Conservation (phyloP, 2,113 vertebrate species). For the Pampusana beccarii region DNA sequence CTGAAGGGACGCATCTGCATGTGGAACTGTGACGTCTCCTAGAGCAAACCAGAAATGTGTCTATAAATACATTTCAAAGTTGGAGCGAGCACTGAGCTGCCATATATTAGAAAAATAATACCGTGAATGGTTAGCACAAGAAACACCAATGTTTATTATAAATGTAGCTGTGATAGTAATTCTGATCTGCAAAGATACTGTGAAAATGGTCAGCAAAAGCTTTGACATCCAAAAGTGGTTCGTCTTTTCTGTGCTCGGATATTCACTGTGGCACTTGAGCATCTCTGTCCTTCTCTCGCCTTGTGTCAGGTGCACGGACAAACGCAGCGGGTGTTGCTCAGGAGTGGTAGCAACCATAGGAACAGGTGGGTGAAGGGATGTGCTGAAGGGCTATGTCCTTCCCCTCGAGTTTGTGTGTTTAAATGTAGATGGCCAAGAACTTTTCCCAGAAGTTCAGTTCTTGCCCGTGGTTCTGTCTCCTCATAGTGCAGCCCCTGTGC, state of each 20-base stretch:
- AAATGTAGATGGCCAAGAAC: neutral
- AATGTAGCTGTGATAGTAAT: neutral
- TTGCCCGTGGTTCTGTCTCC: neutral
- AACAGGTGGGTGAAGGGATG: neutral
- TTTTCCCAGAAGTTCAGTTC: neutral
- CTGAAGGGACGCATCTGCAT: neutral
- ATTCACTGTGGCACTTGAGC: neutral
- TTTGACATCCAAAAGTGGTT: neutral
- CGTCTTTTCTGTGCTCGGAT: neutral
- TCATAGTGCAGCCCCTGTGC: neutral
- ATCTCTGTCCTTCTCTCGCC: neutral
- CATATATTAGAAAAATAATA: neutral
- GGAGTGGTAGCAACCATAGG: neutral
- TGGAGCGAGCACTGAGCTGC: neutral
- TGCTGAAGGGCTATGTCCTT: neutral
- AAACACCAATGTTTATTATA: neutral
- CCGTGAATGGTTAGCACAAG: neutral
- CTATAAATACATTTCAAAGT: neutral
- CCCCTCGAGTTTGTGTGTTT: neutral
- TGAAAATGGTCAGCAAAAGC: neutral
- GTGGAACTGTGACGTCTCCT: neutral
- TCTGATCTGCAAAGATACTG: neutral
- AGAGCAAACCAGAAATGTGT: neutral
- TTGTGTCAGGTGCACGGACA: neutral
- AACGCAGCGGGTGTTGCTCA: neutral